These are phyloP conservation scores for Gadus macrocephalus DNA, from an alignment of 2,113 vertebrate genomes.

Conservation along the genomic window DNA sequence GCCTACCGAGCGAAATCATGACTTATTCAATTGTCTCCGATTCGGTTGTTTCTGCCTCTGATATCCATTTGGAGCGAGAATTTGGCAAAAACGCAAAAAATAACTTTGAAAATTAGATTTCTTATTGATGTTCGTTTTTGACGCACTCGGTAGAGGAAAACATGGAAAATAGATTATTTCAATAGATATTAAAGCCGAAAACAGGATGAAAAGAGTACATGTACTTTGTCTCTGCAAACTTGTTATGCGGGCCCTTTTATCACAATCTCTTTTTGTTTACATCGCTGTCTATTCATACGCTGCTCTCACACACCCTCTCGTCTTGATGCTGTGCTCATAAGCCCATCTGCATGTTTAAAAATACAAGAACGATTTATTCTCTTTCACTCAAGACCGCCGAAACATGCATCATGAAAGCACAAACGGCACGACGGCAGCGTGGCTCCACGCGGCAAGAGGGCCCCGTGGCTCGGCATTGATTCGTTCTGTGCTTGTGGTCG, in stretches of 20 bases:
- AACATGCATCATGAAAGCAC: too few species aligned
- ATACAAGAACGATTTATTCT: too few species aligned
- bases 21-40: conserved; percentile 48
- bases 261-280: background rate
- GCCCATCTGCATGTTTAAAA: too few species aligned
- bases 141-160: conserved; percentile 5
- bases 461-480: too few species aligned
- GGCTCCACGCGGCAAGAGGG: too few species aligned
- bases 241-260: conserved; percentile 17
- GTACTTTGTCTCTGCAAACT: conserved; percentile 39
- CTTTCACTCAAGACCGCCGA: too few species aligned
- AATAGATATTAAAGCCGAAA: conserved; percentile 52
- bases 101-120: conserved; percentile 19
- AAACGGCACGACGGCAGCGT: too few species aligned
- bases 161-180: conserved; percentile 54
- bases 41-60: conserved; percentile 27
- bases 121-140: conserved; percentile 25
- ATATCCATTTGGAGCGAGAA: conserved; percentile 34
- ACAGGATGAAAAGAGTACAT: conserved; percentile 42
- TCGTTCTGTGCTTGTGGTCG: conserved; percentile 11
- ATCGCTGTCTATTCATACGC: conserved; percentile 25
- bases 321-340: background rate
- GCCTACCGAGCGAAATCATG: conserved; percentile 26
- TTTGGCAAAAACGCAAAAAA: conserved; percentile 44
- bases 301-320: conserved; percentile 22